Percentiles rank a stretch among this genome's conserved stretches.
Evolutionary conservation across 1,140 invertebrate species (phyloP).

Genomic region (Heterodera carotae): DNA sequence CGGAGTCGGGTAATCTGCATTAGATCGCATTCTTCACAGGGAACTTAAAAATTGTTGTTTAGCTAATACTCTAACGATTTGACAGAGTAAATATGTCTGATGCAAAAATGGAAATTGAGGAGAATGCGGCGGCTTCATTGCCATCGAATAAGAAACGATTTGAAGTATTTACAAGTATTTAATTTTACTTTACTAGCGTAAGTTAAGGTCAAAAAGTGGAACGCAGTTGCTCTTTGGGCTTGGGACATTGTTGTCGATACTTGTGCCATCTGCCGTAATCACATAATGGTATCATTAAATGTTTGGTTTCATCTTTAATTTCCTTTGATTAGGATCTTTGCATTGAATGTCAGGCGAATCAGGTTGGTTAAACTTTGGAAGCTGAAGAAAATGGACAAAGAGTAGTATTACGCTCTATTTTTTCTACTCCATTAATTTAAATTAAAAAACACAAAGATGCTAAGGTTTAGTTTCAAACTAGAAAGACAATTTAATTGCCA

Average conservation of each 20-base stretch:
- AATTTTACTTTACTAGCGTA: background rate
- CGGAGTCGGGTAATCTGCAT: too few species aligned
- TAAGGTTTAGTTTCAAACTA: too few species aligned
- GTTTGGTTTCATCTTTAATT: background rate
- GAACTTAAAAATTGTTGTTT: too few species aligned
- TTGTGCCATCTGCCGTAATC: constrained; percentile 98
- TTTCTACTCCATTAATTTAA: too few species aligned
- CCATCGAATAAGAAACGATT: constrained; percentile 40
- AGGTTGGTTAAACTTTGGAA: too few species aligned
- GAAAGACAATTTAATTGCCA: too few species aligned
- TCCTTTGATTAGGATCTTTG: constrained; percentile 77
- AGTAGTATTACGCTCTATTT: too few species aligned
- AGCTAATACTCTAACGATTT: too few species aligned
- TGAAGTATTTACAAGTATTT: constrained; percentile 15
- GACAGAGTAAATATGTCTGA: constrained; percentile 36
- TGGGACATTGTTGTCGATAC: constrained; percentile 97
- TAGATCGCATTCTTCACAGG: too few species aligned
- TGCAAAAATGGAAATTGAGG: constrained; percentile 46
- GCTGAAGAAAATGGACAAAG: too few species aligned
- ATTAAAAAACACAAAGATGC: too few species aligned
- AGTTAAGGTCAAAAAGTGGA: constrained; percentile 52
- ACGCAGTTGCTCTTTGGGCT: constrained; percentile 77
- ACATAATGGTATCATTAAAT: constrained; percentile 78
- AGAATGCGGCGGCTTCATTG: constrained; percentile 7
- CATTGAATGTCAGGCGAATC: constrained; percentile 99